phyloP scores from a whole-genome alignment of 1,140 invertebrate genomes.

The Triops cancriformis region DNA sequence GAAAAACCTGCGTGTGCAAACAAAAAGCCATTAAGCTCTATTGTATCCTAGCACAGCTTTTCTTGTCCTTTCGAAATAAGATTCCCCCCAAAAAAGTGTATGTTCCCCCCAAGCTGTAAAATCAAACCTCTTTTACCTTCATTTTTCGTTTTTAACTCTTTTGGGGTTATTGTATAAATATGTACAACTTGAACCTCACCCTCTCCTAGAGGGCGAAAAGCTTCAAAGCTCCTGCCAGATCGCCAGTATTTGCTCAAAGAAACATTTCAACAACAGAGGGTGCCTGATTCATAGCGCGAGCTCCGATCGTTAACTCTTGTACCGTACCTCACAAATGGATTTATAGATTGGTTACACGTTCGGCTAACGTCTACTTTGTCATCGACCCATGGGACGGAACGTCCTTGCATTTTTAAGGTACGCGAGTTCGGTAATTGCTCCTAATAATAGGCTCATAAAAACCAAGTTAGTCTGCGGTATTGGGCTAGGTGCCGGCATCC shows the following conservation, averaged over 20 bases:
- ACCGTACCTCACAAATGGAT: not conserved
- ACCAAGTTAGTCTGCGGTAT: not conserved
- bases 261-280: too few relatives aligned
- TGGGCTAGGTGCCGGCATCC: not conserved
- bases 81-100: not conserved
- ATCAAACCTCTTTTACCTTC: not conserved
- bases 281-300: not conserved
- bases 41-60: not conserved
- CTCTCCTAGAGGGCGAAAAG: too few relatives aligned
- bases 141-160: too few relatives aligned
- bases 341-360: too few relatives aligned
- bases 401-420: not conserved
- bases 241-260: too few relatives aligned
- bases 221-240: too few relatives aligned
- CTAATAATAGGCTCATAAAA: not conserved
- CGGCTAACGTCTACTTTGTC: not conserved
- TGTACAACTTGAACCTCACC: too few relatives aligned
- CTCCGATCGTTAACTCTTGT: not conserved
- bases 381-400: not conserved
- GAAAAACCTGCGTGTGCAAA: not conserved
- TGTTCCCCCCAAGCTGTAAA: not conserved
- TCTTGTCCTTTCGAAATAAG: not conserved
- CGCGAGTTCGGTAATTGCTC: not conserved
- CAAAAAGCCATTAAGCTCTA: not conserved
- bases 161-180: too few relatives aligned